These are phyloP conservation scores for Melipona bicolor DNA, from an alignment of 2,888 invertebrate species.

Conservation along the genomic window DNA sequence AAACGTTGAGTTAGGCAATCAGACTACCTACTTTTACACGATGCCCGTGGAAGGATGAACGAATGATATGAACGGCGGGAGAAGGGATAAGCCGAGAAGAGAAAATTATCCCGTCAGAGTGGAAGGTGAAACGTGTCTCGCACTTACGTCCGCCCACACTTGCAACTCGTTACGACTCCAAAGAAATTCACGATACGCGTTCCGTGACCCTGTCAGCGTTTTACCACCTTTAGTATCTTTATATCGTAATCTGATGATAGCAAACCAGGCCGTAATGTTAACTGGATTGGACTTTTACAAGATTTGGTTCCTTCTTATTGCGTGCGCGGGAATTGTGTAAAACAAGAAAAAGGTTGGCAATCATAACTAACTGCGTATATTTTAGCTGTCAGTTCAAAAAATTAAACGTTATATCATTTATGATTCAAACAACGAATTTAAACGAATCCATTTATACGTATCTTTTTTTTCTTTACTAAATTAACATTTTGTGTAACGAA, in stretches of 20 bases:
- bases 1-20: conserved; percentile 28
- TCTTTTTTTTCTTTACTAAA: neutral
- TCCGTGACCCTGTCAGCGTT: conserved; percentile 78
- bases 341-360: conserved; percentile 13
- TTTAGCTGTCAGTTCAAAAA: conserved; percentile 2
- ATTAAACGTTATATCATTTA: neutral
- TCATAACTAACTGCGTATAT: neutral
- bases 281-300: conserved; percentile 68
- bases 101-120: conserved; percentile 80
- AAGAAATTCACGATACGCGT: conserved; percentile 60
- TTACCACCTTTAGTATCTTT: conserved; percentile 78
- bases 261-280: conserved; percentile 77
- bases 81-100: conserved; percentile 66
- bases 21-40: conserved; percentile 47
- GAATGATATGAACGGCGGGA: conserved; percentile 56
- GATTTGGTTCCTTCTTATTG: conserved; percentile 40
- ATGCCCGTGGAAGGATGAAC: conserved; percentile 27
- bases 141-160: conserved; percentile 73
- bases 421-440: neutral
- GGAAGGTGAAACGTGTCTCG: conserved; percentile 65
- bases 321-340: conserved; percentile 23
- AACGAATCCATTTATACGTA: neutral
- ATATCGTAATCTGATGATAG: conserved; percentile 81
- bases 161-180: conserved; percentile 67
- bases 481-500: neutral